Evolutionary conservation across 2,888 invertebrate genomes (phyloP), one percentile per base, ranked within the genome.

Genomic region (Oscheius myriophilus): DNA sequence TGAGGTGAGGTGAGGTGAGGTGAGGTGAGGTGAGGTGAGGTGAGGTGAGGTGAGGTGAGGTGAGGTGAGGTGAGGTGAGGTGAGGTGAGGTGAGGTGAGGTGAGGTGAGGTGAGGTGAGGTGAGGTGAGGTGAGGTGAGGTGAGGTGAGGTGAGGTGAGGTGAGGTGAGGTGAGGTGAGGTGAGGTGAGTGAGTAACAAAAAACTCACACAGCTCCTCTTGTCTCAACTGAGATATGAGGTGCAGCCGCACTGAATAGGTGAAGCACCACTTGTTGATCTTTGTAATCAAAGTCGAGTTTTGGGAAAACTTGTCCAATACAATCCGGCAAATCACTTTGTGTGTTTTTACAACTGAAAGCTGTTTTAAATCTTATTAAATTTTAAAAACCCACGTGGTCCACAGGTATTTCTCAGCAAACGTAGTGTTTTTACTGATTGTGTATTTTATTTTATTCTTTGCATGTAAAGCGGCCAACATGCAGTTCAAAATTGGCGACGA

Each of bases 281-380:
- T 21, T 41, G 43, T 57, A 57, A 23, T 39, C 21, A 11, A 3
- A 18, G 14, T 41, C 43, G 3, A 57, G 21, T 41, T 41, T 57
- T n/a, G 57, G 57, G 41, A 57, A 57, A n/a, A 57, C 42, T 11
- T n/a, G 42, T 33, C 57, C 57, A 4, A 57, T 41, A 21, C 57
- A 57, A 7, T 57, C n/a, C 7, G 57, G 57, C 3, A 46, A 6
- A 25, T 33, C 21, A 3, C 2, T 3, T 33, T 23, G 9, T 18
- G 41, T 2, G 18, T 12, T 57, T 57, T 41, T 18, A 43, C 25
- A n/a, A n/a, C 25, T 51, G 2, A 18, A 51, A 12, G 2, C 1
- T 11, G 12, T 6, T 4, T 49, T n/a, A 49, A 49, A 12, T 21
- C n/a, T 51, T 6, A 46, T n/a, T 54, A 26, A 23, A 54, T 2